phyloP scores from a whole-genome alignment of 1,140 invertebrate species.

The Leptinotarsa lineolata region DNA sequence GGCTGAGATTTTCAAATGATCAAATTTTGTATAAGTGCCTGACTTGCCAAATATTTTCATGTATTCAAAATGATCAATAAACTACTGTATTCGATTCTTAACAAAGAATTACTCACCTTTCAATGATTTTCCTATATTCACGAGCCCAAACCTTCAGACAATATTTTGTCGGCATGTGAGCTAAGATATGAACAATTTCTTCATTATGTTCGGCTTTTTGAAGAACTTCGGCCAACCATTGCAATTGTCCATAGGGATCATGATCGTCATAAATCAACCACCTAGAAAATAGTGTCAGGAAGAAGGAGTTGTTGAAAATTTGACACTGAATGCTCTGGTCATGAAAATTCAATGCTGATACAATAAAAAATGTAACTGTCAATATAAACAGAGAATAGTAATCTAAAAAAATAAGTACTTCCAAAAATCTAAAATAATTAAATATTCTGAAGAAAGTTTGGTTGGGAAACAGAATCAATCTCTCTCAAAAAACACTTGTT shows the following conservation, averaged over 20 bases:
- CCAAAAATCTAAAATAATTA: too few relatives aligned
- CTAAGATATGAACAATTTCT: constrained; percentile 82
- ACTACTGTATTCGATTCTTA: not conserved
- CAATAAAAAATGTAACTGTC: too few relatives aligned
- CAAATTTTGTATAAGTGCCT: not conserved
- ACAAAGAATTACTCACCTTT: constrained; percentile 31
- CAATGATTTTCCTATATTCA: constrained; percentile 67
- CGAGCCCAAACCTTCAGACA: constrained; percentile 72
- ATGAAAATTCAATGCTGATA: too few relatives aligned
- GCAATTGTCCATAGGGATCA: constrained; percentile 71
- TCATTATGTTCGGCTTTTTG: constrained; percentile 69
- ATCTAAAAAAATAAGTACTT: too few relatives aligned
- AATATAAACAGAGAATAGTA: too few relatives aligned
- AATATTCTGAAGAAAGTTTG: too few relatives aligned
- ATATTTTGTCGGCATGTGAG: constrained; percentile 73
- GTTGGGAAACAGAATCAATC: too few relatives aligned
- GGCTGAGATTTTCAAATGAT: not conserved
- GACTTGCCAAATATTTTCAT: not conserved
- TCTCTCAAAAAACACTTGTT: too few relatives aligned
- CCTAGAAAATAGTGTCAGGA: constrained; percentile 50
- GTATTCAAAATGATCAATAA: not conserved
- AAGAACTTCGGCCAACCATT: constrained; percentile 75
- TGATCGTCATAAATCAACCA: constrained; percentile 66
- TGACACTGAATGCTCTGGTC: too few relatives aligned
- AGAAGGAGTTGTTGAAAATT: too few relatives aligned